Percentiles rank a stretch among this genome's conserved stretches.
Conservation (phyloP, 2,113 vertebrate species). For the Nematolebias whitei region DNA sequence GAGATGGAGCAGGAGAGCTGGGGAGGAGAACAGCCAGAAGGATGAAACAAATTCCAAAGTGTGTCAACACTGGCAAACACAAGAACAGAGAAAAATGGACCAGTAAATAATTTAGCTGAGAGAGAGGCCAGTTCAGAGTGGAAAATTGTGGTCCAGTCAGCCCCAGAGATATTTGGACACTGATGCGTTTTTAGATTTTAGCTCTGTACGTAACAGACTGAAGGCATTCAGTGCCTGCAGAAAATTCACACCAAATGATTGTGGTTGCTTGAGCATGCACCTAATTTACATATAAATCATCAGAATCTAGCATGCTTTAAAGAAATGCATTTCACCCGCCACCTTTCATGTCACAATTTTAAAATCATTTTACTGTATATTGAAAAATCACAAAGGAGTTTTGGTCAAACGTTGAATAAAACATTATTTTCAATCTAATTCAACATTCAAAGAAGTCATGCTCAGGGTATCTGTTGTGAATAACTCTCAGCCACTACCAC, state of each 20-base stretch:
- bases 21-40: conserved; percentile 29
- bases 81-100: conserved; percentile 53
- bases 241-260: not conserved
- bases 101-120: conserved; percentile 70
- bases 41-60: conserved; percentile 63
- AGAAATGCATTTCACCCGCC: no score
- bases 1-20: conserved; percentile 8
- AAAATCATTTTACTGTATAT: no score
- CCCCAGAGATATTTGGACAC: conserved; percentile 5
- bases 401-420: no score
- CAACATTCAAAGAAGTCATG: no score
- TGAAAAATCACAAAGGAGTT: no score
- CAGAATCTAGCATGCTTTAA: no score
- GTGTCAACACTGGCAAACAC: conserved; percentile 61
- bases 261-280: not conserved
- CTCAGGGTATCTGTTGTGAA: no score
- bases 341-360: no score
- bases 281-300: no score
- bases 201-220: not conserved
- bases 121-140: conserved; percentile 34
- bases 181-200: not conserved
- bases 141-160: conserved; percentile 7
- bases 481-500: no score
- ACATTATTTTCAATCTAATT: no score
- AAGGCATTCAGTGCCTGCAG: not conserved